Evolutionary conservation across 2,797 vertebrate genomes (phyloP).

Genomic region (Poecilia velifera): DNA sequence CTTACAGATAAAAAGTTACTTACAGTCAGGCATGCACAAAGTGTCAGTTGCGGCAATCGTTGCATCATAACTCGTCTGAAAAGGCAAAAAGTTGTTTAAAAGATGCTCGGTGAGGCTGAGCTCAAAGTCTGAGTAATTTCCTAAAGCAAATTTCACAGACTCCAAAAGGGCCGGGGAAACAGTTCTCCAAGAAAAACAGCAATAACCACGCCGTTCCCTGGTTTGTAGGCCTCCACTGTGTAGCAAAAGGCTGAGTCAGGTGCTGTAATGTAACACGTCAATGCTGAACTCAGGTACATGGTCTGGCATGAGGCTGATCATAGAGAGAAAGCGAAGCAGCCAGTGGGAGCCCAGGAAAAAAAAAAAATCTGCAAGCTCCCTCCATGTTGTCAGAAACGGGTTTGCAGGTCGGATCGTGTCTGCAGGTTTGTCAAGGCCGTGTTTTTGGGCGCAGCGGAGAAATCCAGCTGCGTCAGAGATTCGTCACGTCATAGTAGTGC

Average conservation of each 20-base stretch:
- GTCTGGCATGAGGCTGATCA: not conserved
- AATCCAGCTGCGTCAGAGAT: not conserved
- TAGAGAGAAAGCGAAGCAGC: not conserved
- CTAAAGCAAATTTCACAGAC: not conserved
- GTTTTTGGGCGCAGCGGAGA: not conserved
- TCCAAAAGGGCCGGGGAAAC: not conserved
- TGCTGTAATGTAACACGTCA: not conserved
- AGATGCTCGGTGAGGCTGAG: not conserved
- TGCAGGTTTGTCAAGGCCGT: not conserved
- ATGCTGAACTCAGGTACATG: not conserved
- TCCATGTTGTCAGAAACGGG: not conserved
- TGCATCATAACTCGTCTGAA: not conserved
- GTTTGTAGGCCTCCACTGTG: not conserved
- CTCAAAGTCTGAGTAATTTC: not conserved
- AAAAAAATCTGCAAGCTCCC: not conserved
- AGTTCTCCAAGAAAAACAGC: slow-evolving; percentile 1
- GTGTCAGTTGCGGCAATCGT: slow-evolving; percentile 2
- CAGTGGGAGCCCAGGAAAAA: not conserved
- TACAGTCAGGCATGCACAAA: slow-evolving; percentile 6
- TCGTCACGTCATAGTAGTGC: not conserved
- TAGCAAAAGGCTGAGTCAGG: not conserved
- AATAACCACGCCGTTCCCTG: slow-evolving; percentile 17
- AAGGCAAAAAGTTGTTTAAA: not conserved
- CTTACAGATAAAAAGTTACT: slow-evolving; percentile 11
- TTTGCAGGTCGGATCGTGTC: not conserved